These are phyloP conservation scores for Argya squamiceps DNA, from an alignment of 2,797 vertebrate species.

Conservation along the genomic window DNA sequence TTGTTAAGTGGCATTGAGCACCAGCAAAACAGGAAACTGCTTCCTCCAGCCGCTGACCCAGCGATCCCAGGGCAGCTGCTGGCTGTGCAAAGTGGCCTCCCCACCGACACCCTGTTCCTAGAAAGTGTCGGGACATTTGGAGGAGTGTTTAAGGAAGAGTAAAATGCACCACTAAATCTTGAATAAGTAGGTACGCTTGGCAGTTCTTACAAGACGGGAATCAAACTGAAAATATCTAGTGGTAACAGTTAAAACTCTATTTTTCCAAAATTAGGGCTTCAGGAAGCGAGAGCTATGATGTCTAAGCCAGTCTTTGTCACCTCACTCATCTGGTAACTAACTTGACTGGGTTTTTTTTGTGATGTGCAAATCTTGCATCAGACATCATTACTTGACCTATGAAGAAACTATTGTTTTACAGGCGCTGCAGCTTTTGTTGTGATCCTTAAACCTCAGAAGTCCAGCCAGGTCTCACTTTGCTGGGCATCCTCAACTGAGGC, in stretches of 20 bases:
- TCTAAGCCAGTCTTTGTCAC: neutral
- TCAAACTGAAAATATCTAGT: neutral
- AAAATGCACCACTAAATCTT: neutral
- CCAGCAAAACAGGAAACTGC: conserved; percentile 77
- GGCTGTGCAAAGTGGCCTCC: conserved; percentile 24
- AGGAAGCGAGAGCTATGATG: neutral
- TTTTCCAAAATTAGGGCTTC: neutral
- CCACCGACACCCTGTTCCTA: conserved; percentile 12
- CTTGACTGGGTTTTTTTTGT: neutral
- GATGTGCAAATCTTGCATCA: neutral
- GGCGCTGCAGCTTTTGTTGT: conserved; percentile 4
- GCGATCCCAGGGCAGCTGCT: conserved; percentile 26
- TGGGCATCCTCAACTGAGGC: neutral
- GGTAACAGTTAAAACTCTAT: neutral
- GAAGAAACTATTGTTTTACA: conserved; percentile 25
- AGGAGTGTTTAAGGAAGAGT: neutral
- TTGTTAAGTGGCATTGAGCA: conserved; percentile 77
- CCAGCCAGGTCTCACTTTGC: neutral
- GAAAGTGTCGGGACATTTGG: conserved; percentile 39
- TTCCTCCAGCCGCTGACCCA: conserved; percentile 63
- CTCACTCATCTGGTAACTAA: neutral
- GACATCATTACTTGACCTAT: neutral
- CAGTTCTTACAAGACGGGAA: neutral
- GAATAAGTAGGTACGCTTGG: neutral
- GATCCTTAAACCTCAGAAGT: conserved; percentile 19